Percentiles rank a stretch among this genome's conserved stretches.
Conservation (phyloP, 2,888 invertebrate species). For the Cacoxenus indagator region DNA sequence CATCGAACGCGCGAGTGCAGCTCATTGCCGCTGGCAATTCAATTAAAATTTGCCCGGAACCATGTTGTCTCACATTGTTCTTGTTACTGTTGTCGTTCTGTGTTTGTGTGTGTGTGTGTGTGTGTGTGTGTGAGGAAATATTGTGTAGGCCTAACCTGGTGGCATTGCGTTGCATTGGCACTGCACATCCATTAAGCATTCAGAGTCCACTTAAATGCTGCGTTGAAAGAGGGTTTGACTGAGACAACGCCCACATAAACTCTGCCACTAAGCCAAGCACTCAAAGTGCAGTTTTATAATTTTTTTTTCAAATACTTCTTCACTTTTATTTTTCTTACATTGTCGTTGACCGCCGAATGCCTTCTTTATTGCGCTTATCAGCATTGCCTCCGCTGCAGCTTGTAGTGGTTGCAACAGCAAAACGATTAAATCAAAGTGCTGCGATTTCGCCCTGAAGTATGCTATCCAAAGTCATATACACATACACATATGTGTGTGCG, state of each 20-base stretch:
- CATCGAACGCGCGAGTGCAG: neutral
- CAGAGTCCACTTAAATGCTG: neutral
- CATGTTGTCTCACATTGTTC: neutral
- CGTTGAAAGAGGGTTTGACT: conserved; percentile 1
- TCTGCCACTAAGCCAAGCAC: too few relatives aligned
- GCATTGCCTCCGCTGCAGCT: neutral
- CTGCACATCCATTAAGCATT: too few relatives aligned
- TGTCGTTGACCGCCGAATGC: neutral
- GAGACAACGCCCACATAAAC: too few relatives aligned
- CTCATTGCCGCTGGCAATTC: conserved; percentile 13
- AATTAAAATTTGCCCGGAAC: conserved; percentile 19
- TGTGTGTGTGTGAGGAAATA: neutral
- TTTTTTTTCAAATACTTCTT: too few relatives aligned
- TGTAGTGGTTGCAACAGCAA: neutral
- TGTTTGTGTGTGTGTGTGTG: neutral
- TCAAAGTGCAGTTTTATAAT: too few relatives aligned
- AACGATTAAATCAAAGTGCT: conserved; percentile 20
- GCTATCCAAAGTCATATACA: neutral
- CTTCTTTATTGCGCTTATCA: conserved; percentile 5
- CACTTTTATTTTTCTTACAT: neutral
- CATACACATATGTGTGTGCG: neutral
- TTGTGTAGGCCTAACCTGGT: conserved; percentile 22
- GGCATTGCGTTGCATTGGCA: neutral
- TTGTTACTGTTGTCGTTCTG: neutral
- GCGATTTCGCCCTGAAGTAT: conserved; percentile 12